Evolutionary conservation across 23 tunicate species (phyloP).

Genomic region (Oikopleura dioica): DNA sequence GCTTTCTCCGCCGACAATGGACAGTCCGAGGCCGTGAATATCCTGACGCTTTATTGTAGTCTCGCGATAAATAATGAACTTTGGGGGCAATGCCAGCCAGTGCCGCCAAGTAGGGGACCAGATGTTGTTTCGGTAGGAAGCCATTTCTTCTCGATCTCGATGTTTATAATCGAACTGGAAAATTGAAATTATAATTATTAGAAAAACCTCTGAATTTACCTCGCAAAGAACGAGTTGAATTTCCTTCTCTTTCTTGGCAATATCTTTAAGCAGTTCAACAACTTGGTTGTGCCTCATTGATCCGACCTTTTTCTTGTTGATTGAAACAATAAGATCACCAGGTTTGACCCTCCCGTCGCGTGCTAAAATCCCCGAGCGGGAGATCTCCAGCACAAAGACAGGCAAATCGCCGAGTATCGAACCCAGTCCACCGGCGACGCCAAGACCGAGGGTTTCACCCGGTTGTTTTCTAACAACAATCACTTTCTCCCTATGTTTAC

Average conservation of each 20-base stretch:
- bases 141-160: conserved; percentile 12
- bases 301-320: conserved; percentile 20
- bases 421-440: conserved; percentile 49
- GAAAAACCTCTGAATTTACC: background rate
- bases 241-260: background rate
- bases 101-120: conserved; percentile 86
- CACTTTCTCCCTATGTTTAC: conserved; percentile 12
- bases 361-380: conserved; percentile 31
- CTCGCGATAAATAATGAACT: conserved; percentile 18
- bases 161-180: conserved; percentile 27
- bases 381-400: conserved; percentile 56
- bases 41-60: conserved; percentile 16
- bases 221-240: background rate
- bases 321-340: conserved; percentile 37
- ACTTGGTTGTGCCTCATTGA: background rate
- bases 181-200: background rate
- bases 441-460: conserved; percentile 48
- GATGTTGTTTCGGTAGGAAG: conserved; percentile 17
- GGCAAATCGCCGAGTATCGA: conserved; percentile 38
- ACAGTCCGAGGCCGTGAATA: conserved; percentile 27
- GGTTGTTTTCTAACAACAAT: conserved; percentile 27
- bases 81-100: conserved; percentile 62
- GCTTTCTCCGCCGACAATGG: conserved; percentile 28
- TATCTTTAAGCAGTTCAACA: background rate
- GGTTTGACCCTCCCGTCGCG: conserved; percentile 39